These are phyloP conservation scores for Myioborus melanocephalus DNA, from an alignment of 2,797 vertebrate species.

Conservation along the genomic window DNA sequence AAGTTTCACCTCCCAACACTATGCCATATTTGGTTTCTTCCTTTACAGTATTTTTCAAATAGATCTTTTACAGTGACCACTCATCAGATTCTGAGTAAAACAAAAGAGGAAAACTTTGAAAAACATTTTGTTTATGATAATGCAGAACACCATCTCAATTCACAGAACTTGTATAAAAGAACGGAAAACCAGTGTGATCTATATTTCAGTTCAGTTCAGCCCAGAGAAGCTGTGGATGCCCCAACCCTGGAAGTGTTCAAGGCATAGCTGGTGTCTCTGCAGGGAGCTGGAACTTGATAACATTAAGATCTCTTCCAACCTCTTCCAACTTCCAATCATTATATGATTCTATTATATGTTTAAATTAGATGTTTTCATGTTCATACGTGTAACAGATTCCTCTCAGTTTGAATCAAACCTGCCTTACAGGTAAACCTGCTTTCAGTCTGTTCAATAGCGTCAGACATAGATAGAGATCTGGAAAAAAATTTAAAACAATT, in stretches of 20 bases:
- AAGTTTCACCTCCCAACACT: neutral
- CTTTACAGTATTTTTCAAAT: neutral
- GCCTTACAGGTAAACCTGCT: neutral
- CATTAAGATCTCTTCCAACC: neutral
- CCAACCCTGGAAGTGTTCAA: neutral
- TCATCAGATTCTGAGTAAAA: neutral
- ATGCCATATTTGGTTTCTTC: neutral
- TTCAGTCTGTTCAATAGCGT: neutral
- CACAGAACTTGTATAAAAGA: neutral
- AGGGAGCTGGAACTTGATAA: neutral
- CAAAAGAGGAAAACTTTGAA: neutral
- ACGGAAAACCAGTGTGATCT: neutral
- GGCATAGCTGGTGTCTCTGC: neutral
- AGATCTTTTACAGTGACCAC: neutral
- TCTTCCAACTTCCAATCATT: neutral
- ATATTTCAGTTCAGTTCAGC: neutral
- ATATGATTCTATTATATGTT: neutral
- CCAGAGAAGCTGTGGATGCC: neutral
- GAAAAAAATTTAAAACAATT: neutral
- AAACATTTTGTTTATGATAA: neutral
- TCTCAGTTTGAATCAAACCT: neutral
- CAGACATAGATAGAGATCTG: neutral
- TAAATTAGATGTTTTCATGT: neutral
- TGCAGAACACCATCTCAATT: neutral
- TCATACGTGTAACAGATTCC: neutral